Evolutionary conservation across 1,140 invertebrate genomes (phyloP).

Genomic region (Bombus affinis): DNA sequence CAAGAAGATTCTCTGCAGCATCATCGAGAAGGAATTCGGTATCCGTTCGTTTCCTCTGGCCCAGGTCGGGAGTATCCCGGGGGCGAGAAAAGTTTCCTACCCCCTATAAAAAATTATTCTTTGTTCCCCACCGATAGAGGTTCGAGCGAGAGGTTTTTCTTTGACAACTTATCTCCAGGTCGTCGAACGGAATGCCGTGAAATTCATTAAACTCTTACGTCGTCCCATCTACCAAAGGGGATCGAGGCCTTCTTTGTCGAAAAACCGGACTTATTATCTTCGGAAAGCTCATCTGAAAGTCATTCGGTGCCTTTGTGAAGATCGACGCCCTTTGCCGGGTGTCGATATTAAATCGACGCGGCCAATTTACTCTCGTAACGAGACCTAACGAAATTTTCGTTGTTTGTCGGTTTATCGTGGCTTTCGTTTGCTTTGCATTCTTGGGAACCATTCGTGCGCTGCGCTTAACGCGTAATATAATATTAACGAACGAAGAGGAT

Average conservation of each 20-base stretch:
- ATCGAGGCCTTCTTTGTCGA: not conserved
- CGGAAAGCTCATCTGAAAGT: constrained; percentile 46
- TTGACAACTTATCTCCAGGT: constrained; percentile 6
- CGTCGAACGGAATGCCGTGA: constrained; percentile 20
- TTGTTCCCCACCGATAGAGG: not conserved
- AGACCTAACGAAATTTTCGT: not conserved
- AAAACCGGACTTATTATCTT: constrained; percentile 29
- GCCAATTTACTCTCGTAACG: constrained; percentile 7
- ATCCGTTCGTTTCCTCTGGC: not conserved
- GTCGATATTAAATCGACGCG: constrained; percentile 23
- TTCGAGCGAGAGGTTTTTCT: not conserved
- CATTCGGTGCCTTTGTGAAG: constrained; percentile 47
- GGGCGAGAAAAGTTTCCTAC: not conserved
- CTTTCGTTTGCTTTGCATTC: not conserved
- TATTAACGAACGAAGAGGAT: not conserved
- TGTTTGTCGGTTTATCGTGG: too few relatives aligned
- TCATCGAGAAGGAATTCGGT: constrained; percentile 29
- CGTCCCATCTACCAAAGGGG: not conserved
- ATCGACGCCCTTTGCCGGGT: not conserved
- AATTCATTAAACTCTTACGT: constrained; percentile 54
- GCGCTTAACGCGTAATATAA: too few relatives aligned
- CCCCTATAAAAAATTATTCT: constrained; percentile 32
- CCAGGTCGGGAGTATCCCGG: not conserved
- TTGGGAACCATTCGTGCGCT: too few relatives aligned
- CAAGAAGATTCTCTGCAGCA: constrained; percentile 17